phyloP scores from a whole-genome alignment of 2,113 vertebrate species.

The Alligator sinensis region DNA sequence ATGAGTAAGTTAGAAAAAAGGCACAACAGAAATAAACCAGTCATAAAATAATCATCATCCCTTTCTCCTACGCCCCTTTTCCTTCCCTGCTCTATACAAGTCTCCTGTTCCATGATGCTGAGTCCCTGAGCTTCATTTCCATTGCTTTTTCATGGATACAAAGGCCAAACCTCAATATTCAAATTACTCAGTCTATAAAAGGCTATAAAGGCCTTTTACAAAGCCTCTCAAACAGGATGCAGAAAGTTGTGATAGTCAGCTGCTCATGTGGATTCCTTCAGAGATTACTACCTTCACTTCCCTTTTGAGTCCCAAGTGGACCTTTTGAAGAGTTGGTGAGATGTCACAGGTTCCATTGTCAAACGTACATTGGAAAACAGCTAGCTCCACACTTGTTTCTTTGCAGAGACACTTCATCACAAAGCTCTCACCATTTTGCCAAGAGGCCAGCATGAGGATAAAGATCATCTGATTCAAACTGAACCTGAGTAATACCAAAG shows the following conservation, averaged over 20 bases:
- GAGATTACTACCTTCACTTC: neutral
- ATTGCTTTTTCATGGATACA: neutral
- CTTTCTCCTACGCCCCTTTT: neutral
- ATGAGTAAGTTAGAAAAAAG: slow-evolving; percentile 18
- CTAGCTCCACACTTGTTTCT: neutral
- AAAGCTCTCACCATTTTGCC: neutral
- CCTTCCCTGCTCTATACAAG: neutral
- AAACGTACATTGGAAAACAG: neutral
- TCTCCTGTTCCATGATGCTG: neutral
- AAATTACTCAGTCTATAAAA: neutral
- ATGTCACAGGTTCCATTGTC: neutral
- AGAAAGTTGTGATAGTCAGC: neutral
- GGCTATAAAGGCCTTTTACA: neutral
- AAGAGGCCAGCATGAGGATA: neutral
- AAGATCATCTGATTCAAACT: neutral
- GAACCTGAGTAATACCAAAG: neutral
- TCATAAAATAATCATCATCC: no score
- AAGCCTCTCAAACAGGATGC: fast-evolving
- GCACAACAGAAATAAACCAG: slow-evolving; percentile 7
- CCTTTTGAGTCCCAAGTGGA: neutral
- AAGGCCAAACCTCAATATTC: neutral
- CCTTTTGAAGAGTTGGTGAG: neutral
- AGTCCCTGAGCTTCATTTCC: neutral
- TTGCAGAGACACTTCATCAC: neutral
- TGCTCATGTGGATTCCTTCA: neutral